Conservation (phyloP, 2,113 vertebrate genomes). For the Zingel zingel region DNA sequence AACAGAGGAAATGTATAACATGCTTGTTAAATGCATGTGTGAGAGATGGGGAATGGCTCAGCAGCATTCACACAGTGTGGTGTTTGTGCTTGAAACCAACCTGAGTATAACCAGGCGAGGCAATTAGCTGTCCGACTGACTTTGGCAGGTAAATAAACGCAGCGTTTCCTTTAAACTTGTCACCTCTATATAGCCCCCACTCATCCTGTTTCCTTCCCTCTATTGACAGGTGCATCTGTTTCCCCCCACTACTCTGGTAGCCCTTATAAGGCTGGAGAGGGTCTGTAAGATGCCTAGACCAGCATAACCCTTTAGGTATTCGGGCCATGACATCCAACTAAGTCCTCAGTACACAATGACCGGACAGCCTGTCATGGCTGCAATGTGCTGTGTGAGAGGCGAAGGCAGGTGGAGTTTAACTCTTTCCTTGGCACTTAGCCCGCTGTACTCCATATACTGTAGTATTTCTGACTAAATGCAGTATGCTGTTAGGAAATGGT, state of each 20-base stretch:
- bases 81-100: slow-evolving; percentile 41
- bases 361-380: slow-evolving; percentile 74
- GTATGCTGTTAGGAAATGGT: not conserved
- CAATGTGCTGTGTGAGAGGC: slow-evolving; percentile 74
- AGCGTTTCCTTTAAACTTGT: slow-evolving; percentile 72
- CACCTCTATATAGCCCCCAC: slow-evolving; percentile 48
- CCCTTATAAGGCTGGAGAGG: slow-evolving; percentile 78
- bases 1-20: slow-evolving; percentile 25
- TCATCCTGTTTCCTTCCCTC: slow-evolving; percentile 73
- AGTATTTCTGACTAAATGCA: slow-evolving; percentile 17
- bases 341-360: slow-evolving; percentile 79
- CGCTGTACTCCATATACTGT: not conserved
- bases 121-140: slow-evolving; percentile 56
- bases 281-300: slow-evolving; percentile 77
- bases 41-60: slow-evolving; percentile 26
- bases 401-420: slow-evolving; percentile 81
- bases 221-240: slow-evolving; percentile 85
- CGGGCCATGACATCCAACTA: slow-evolving; percentile 74
- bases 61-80: slow-evolving; percentile 13
- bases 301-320: slow-evolving; percentile 78
- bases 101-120: slow-evolving; percentile 21
- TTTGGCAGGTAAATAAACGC: slow-evolving; percentile 73
- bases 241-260: slow-evolving; percentile 57
- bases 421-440: slow-evolving; percentile 56
- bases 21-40: slow-evolving; percentile 32